Conservation (phyloP, 1,140 invertebrate genomes). For the Drosophila pachea region DNA sequence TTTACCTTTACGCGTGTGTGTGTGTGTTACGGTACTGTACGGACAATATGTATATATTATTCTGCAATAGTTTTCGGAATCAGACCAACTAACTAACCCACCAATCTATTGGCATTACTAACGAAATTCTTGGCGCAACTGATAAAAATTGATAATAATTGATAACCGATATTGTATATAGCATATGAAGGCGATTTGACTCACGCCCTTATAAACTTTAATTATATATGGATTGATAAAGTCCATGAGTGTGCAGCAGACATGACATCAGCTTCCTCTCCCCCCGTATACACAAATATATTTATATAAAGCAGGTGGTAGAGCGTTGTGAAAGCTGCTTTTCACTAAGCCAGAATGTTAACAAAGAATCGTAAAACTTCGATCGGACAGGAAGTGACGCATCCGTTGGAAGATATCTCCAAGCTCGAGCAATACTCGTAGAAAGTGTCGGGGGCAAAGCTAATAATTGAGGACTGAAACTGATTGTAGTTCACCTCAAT, state of each 20-base stretch:
- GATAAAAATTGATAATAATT: slow-evolving; percentile 58
- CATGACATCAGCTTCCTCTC: slow-evolving; percentile 48
- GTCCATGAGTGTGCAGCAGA: slow-evolving; percentile 20
- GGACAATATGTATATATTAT: neutral
- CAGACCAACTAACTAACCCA: slow-evolving; percentile 23
- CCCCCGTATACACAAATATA: neutral
- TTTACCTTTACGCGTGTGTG: slow-evolving; percentile 51
- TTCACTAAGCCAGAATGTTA: slow-evolving; percentile 5
- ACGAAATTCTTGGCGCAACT: slow-evolving; percentile 48
- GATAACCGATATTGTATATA: slow-evolving; percentile 54
- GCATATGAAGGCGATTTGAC: slow-evolving; percentile 49
- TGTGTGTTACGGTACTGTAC: slow-evolving; percentile 3
- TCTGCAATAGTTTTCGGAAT: slow-evolving; percentile 22
- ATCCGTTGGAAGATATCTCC: neutral
- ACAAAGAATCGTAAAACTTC: slow-evolving; percentile 6
- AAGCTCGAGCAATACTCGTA: too few species aligned
- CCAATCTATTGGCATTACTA: slow-evolving; percentile 35
- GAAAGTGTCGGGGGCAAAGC: too few species aligned
- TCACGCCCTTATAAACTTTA: slow-evolving; percentile 48
- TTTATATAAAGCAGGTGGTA: neutral
- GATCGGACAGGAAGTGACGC: slow-evolving; percentile 25
- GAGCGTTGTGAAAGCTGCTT: neutral
- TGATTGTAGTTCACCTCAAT: neutral
- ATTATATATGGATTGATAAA: slow-evolving; percentile 49
- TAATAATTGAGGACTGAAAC: neutral